Conservation (phyloP, 2,888 invertebrate species). For the Tetragonula carbonaria region DNA sequence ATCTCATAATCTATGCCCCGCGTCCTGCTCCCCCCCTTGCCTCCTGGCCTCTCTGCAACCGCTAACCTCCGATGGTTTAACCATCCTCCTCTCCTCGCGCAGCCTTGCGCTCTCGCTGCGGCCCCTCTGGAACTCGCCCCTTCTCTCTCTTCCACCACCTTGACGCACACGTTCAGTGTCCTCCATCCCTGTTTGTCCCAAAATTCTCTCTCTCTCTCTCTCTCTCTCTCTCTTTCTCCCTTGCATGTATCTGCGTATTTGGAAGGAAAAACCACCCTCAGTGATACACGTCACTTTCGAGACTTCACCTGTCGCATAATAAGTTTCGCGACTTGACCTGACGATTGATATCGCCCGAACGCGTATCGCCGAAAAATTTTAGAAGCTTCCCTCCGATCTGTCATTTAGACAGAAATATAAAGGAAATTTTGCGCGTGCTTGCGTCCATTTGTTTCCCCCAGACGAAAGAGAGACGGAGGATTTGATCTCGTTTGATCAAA, state of each 20-base stretch:
- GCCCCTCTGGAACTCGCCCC: conserved; percentile 56
- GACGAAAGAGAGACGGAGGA: too few relatives aligned
- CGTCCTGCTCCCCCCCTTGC: conserved; percentile 46
- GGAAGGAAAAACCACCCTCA: not conserved
- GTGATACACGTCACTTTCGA: not conserved
- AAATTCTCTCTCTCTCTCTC: not conserved
- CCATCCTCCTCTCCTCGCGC: conserved; percentile 28
- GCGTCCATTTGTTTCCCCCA: too few relatives aligned
- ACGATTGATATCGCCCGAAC: too few relatives aligned
- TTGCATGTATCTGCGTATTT: not conserved
- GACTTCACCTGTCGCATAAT: conserved; percentile 1
- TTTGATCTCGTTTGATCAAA: too few relatives aligned
- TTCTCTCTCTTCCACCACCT: conserved; percentile 4
- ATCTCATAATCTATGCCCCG: conserved; percentile 76
- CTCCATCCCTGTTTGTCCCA: not conserved
- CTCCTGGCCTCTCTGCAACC: conserved; percentile 43
- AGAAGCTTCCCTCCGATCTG: too few relatives aligned
- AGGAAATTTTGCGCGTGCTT: too few relatives aligned
- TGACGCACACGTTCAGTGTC: not conserved
- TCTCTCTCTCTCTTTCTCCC: not conserved
- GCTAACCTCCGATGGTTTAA: conserved; percentile 59
- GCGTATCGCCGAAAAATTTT: too few relatives aligned
- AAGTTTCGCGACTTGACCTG: too few relatives aligned
- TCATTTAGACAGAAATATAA: too few relatives aligned
- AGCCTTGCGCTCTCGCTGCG: conserved; percentile 9